Evolutionary conservation across 1,140 invertebrate genomes (phyloP).

Genomic region (Penaeus vannamei): DNA sequence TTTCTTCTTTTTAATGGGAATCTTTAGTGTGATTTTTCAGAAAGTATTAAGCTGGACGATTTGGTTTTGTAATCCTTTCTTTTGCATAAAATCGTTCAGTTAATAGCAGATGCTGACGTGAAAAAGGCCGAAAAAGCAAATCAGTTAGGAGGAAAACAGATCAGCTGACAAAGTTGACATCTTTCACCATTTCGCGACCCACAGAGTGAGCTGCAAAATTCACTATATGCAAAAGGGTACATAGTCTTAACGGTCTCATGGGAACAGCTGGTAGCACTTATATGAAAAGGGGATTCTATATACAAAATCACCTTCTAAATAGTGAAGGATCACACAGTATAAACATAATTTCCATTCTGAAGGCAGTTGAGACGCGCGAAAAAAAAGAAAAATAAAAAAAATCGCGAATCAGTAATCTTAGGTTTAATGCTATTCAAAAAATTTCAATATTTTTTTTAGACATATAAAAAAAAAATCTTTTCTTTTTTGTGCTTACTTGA

Average conservation of each 20-base stretch:
- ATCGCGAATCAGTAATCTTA: constrained; percentile 39
- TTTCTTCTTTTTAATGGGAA: no score
- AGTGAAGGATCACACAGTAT: constrained; percentile 46
- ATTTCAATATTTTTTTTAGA: no score
- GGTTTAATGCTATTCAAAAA: no score
- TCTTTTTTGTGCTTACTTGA: no score
- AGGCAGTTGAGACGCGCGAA: constrained; percentile 47
- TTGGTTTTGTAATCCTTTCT: no score
- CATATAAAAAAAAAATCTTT: no score
- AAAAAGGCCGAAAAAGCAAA: no score
- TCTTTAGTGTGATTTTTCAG: no score
- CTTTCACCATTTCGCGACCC: constrained; percentile 29
- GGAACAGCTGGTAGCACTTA: constrained; percentile 45
- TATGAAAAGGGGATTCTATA: constrained; percentile 58
- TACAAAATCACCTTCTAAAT: constrained; percentile 54
- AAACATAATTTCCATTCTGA: constrained; percentile 46
- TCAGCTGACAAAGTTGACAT: background rate
- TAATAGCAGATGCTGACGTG: no score
- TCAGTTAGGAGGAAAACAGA: no score
- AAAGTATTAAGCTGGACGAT: no score
- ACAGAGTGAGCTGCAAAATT: constrained; percentile 2
- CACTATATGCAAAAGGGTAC: constrained; percentile 57
- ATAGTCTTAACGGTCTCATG: constrained; percentile 53
- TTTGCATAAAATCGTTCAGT: no score
- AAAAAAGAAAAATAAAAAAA: constrained; percentile 10